Base-by-base conservation (phyloP, 1,140 invertebrate species). In the Ceratosolen solmsi region DNA sequence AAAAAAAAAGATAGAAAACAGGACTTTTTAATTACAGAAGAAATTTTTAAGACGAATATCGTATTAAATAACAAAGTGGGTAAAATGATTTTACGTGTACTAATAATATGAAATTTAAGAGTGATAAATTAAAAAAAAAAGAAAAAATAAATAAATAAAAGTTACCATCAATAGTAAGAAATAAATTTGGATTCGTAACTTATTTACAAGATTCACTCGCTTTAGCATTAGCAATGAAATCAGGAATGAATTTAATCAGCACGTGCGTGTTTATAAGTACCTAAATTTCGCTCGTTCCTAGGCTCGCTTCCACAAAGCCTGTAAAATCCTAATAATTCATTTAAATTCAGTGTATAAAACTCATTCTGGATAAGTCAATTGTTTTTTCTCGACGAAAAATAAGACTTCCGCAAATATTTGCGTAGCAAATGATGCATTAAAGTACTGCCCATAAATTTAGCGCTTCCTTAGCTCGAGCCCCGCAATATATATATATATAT, bases 361-460 rank as follows among this genome's bases (percentile, higher is more conserved):
- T 81, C 73, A 75, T 75, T 73, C 60, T n/a, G 4, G 27, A 33
- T 25, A 22, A 65, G 70, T 60, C 70, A 74, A 80, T 80, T 80
- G 79, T 81, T 75, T 51, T 75, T 70, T 71, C n/a, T 30, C 72
- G 72, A 74, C n/a, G 58, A 81, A 75, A 75, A 81, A 81, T 75
- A 75, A 75, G 71, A 71, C 72, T 81, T 77, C 49, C 63, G 73
- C 63, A 30, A 71, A 82, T 82, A 77, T 82, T 82, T 82, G 54
- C 79, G 79, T 56, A 75, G 72, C 72, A 81, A 81, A 81, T 81
- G 79, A 81, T 81, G 79, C 79, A 75, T 81, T 75, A 81, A 81
- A 81, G 79, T 41, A 41, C 46, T 51, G 25, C 41, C 79, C 72
- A 75, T 81, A 81, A 81, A 81, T 81, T 80, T 80, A 38, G 38